Base-by-base conservation (phyloP, 2,888 invertebrate species). In the Pycnomerus fuliginosus region DNA sequence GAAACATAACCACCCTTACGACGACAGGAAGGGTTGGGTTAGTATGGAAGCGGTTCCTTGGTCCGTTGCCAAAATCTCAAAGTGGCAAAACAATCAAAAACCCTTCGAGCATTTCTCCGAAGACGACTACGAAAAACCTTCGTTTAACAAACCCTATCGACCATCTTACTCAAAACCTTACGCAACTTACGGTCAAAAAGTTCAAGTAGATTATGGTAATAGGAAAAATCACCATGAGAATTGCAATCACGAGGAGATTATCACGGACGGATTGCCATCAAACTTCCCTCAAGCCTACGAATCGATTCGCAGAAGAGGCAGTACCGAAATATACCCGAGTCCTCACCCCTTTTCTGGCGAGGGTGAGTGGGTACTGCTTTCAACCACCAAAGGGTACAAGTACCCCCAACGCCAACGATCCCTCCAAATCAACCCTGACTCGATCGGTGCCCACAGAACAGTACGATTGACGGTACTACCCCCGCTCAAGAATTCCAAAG, bases 31-130 rank as follows among this genome's bases (percentile, higher is more conserved):
- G 40, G 87, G 86, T 1, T 88, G 88, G 88, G 85, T 88, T 0
- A 82, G 84, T 1, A 68, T 88, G 39, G 87, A 88, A 52, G 86
- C 83, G 2, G 79, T 88, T 2, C 87, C 87, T 0, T 88, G 87
- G 87, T 86, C 87, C 0, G 79, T 84, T 7, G 86, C 87, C 55
- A 87, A 87, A 71, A 83, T 87, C 50, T 85, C 87, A 1, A 87
- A 87, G 68, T 88, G 87, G 88, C 83, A 86, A 62, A 73, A 77
- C 4, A 77, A 77, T 49, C 74, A 76, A 44, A 77, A 79, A 61
- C 76, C 77, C 1, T 11, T 12, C 28, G 12, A 28, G 8, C 28
- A 10, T 2, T 7, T 12, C 28, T n/a, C n/a, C 16, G n/a, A 8
- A 4, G 7, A 15, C 31, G 31, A 31, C 2, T 16, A 25, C 60